Evolutionary conservation across 2,888 invertebrate species (phyloP), one percentile per base, ranked within the genome.

Genomic region (Scaptomyza flava): DNA sequence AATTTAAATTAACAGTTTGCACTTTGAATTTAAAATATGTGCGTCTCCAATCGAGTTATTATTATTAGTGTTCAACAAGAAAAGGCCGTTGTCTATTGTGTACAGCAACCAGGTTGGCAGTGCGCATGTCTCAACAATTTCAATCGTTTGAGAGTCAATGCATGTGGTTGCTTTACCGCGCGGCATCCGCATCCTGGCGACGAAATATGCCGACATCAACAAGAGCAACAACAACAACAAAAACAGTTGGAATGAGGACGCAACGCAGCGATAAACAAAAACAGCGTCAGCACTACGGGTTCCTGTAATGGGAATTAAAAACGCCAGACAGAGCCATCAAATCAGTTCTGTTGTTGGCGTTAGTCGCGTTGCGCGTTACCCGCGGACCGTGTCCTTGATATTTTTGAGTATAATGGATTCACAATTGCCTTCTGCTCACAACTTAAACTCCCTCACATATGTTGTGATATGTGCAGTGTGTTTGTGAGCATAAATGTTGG

Each of bases 101-200:
- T 27, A 50, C 76, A 62, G 1, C 34, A 45, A 74, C 27, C 45
- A 47, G 0, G 6, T 38, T 8, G 1, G 3, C 1, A 47, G 2
- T 72, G 86, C 89, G 89, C 89, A 89, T 79, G 89, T 54, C 81
- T 85, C 85, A 71, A 79, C 87, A 81, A 69, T 57, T 50, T 23
- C 31, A 51, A 54, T 9, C 17, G 51, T 6, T 34, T 48, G 6
- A n/a, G 38, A 48, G 61, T 52, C 69, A 64, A 11, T 74, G 74
- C 75, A 74, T 23, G 63, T 53, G 33, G 47, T 27, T 53, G 42
- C 48, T 50, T 41, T 61, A 50, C 60, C 71, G 60, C 71, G 57
- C 59, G 60, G 57, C 64, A 27, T 58, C 68, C 72, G 79, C 77
- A 74, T 78, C 76, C 80, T 76, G 65, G 47, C 68, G 63, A 77